These are phyloP conservation scores for Lepidotrigona ventralis DNA, from an alignment of 1,140 invertebrate species.

Conservation along the genomic window DNA sequence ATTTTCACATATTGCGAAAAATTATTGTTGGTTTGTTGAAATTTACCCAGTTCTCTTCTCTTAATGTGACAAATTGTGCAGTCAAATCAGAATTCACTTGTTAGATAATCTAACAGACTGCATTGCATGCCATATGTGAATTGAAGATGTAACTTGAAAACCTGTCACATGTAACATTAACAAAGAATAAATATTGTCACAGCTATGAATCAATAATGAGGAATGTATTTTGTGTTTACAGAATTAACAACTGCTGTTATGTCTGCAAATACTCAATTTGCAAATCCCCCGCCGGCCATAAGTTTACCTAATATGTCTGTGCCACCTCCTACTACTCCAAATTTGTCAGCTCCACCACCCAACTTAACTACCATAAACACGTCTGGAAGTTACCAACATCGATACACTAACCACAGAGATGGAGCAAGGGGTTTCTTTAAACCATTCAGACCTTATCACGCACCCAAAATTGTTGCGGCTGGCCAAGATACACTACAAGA, in stretches of 20 bases:
- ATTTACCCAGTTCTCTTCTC: neutral
- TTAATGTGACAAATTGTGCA: neutral
- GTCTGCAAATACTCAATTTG: slow-evolving; percentile 75
- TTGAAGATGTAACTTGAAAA: neutral
- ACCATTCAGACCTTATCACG: slow-evolving; percentile 79
- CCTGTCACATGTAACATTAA: neutral
- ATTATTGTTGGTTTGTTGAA: neutral
- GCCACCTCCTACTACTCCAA: slow-evolving; percentile 75
- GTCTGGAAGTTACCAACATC: slow-evolving; percentile 73
- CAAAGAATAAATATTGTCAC: neutral
- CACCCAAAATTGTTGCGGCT: slow-evolving; percentile 76
- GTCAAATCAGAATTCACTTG: neutral
- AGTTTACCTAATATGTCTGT: slow-evolving; percentile 79
- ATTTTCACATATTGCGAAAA: slow-evolving; percentile 36
- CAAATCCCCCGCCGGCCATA: slow-evolving; percentile 74
- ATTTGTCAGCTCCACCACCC: slow-evolving; percentile 77
- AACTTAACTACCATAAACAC: slow-evolving; percentile 78
- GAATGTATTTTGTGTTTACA: slow-evolving; percentile 45
- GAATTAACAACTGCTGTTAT: slow-evolving; percentile 58
- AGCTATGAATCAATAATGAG: slow-evolving; percentile 1
- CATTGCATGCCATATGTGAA: slow-evolving; percentile 4
- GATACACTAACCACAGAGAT: slow-evolving; percentile 75
- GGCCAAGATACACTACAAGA: slow-evolving; percentile 81
- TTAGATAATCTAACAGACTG: neutral
- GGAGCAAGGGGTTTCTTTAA: slow-evolving; percentile 77